Evolutionary conservation across 1,140 invertebrate genomes (phyloP).

Genomic region (Euura lappo): DNA sequence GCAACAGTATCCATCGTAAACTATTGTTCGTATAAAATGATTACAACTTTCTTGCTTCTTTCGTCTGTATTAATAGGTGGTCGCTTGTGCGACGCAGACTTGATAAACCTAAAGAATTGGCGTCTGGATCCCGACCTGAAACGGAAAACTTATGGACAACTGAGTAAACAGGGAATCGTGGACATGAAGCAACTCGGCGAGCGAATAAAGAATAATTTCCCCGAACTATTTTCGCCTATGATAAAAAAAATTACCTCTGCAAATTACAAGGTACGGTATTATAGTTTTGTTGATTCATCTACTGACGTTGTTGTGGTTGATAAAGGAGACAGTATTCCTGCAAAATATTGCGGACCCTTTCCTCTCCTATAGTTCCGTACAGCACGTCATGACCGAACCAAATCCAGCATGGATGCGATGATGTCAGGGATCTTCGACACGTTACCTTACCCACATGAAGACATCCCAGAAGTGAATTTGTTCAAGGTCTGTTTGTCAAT

Average conservation of each 20-base stretch:
- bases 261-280: constrained; percentile 1
- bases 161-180: constrained; percentile 28
- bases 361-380: constrained; percentile 11
- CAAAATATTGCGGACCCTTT: neutral
- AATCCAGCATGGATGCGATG: constrained; percentile 6
- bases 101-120: constrained; percentile 32
- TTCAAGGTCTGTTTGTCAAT: too few species aligned
- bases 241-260: constrained; percentile 19
- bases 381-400: constrained; percentile 1
- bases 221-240: constrained; percentile 24
- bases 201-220: constrained; percentile 32
- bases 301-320: neutral
- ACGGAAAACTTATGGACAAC: constrained; percentile 14
- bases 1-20: neutral
- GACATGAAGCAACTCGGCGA: constrained; percentile 31
- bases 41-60: constrained; percentile 7
- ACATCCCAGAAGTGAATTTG: too few species aligned
- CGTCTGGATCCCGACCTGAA: constrained; percentile 16
- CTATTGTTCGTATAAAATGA: constrained; percentile 17
- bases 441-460: too few species aligned
- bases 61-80: constrained; percentile 20
- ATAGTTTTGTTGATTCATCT: too few species aligned
- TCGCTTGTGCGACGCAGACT: constrained; percentile 28
- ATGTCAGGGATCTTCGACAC: constrained; percentile 12
- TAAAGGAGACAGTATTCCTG: neutral